phyloP scores from a whole-genome alignment of 2,113 vertebrate genomes.

The Leiothrix lutea region DNA sequence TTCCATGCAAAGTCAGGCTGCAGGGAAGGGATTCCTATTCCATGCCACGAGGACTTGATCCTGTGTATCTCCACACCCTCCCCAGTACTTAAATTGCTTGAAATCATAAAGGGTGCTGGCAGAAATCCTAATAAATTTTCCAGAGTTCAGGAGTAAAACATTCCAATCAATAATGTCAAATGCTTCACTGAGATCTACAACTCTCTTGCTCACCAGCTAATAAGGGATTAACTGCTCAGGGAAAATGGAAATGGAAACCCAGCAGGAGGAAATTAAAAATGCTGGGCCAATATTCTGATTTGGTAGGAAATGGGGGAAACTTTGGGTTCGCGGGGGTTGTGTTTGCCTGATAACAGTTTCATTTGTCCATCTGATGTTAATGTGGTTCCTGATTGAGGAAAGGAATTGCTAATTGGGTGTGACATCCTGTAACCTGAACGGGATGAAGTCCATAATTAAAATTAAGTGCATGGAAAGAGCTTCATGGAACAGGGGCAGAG shows the following conservation, averaged over 20 bases:
- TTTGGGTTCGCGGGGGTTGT: neutral
- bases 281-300: neutral
- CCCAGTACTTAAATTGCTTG: neutral
- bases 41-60: neutral
- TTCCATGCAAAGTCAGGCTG: neutral
- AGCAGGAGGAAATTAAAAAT: slow-evolving; percentile 10
- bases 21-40: neutral
- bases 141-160: neutral
- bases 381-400: neutral
- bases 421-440: neutral
- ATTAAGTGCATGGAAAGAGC: neutral
- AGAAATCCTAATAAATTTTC: neutral
- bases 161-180: slow-evolving; percentile 19
- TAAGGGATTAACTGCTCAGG: slow-evolving; percentile 44
- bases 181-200: neutral
- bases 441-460: neutral
- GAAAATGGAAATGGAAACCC: neutral
- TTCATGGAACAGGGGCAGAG: neutral
- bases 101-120: neutral
- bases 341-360: neutral
- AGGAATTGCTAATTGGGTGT: neutral
- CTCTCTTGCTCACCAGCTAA: slow-evolving; percentile 12
- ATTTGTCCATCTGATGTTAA: neutral
- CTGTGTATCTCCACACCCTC: neutral
- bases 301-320: neutral